Evolutionary conservation across 2,113 vertebrate species (phyloP).

Genomic region (Sinocyclocheilus maitianheensis): DNA sequence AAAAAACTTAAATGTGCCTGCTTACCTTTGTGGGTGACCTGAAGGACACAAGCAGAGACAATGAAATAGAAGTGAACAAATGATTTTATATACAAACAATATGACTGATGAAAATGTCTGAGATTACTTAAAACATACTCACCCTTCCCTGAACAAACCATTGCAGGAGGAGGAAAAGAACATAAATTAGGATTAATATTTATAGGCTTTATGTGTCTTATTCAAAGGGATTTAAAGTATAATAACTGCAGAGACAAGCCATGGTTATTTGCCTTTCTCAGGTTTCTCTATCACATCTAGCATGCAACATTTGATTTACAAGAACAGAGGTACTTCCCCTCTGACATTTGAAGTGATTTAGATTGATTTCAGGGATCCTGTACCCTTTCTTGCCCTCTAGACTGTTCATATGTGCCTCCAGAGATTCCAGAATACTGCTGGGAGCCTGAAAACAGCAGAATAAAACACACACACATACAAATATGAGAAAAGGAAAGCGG

Average conservation of each 20-base stretch:
- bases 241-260: background rate
- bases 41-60: background rate
- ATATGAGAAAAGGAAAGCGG: background rate
- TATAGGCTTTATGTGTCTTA: background rate
- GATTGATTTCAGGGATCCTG: background rate
- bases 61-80: background rate
- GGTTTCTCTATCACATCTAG: background rate
- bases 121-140: constrained; percentile 59
- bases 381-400: constrained; percentile 89
- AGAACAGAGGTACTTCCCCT: background rate
- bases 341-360: background rate
- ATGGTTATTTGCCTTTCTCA: background rate
- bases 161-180: constrained; percentile 55
- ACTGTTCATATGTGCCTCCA: constrained; percentile 97
- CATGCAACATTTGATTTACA: background rate
- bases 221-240: background rate
- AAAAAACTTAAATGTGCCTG: background rate
- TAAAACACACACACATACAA: constrained; percentile 16
- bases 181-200: constrained; percentile 8
- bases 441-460: constrained; percentile 81
- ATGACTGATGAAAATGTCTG: constrained; percentile 53
- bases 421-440: constrained; percentile 97
- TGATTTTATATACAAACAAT: constrained; percentile 6
- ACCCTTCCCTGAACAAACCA: constrained; percentile 77
- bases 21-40: constrained; percentile 54